phyloP scores from a whole-genome alignment of 2,888 invertebrate genomes.

The Pomacea canaliculata region DNA sequence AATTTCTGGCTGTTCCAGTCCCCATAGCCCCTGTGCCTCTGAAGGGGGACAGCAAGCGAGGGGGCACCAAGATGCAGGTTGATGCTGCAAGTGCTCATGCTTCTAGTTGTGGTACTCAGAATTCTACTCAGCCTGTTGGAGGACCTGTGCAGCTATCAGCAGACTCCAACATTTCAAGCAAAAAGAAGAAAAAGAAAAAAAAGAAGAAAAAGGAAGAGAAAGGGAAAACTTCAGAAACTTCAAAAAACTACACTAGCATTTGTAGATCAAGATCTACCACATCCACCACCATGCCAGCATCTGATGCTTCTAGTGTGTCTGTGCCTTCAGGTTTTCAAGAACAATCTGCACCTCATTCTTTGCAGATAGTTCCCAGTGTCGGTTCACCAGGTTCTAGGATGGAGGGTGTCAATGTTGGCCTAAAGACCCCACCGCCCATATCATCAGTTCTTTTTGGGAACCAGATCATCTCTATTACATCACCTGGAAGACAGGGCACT shows the following conservation, averaged over 20 bases:
- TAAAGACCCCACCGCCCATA: too few relatives aligned
- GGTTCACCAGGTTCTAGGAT: neutral
- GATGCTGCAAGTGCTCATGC: neutral
- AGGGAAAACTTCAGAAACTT: neutral
- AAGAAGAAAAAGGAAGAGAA: constrained; percentile 18
- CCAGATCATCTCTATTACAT: neutral
- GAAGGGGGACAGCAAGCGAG: neutral
- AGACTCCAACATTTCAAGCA: neutral
- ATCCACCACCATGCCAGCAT: neutral
- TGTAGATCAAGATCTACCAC: neutral
- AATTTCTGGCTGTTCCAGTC: constrained; percentile 17
- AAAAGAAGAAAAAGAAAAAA: constrained; percentile 27
- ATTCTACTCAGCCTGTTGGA: neutral
- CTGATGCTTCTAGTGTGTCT: neutral
- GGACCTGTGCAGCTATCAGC: neutral
- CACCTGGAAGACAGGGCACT: neutral
- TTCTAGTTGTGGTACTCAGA: neutral
- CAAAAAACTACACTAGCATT: too few relatives aligned
- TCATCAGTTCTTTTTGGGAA: too few relatives aligned
- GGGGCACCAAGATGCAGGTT: neutral
- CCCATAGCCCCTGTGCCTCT: constrained; percentile 9
- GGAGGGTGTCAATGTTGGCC: neutral
- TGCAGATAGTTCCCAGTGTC: neutral
- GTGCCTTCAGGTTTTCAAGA: constrained; percentile 3
- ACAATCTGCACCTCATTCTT: neutral